Percentiles rank a stretch among this genome's conserved stretches.
Conservation (phyloP, 2,888 invertebrate genomes). For the Imbricaverruca yamaguchii region DNA sequence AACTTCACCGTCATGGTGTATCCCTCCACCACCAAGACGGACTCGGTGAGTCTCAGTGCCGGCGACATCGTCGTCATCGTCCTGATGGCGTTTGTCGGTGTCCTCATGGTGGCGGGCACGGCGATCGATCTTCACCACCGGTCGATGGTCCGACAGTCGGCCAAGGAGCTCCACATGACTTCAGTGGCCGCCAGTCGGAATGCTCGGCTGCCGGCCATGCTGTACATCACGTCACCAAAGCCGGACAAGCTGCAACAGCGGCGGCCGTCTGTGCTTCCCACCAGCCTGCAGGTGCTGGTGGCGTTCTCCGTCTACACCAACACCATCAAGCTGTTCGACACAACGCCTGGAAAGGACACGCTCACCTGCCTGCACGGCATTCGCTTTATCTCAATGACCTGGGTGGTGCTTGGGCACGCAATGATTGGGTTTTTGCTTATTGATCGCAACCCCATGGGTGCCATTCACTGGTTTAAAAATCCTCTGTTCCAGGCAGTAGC, state of each 20-base stretch:
- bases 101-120: not conserved
- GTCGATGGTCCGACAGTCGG: not conserved
- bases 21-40: not conserved
- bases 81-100: not conserved
- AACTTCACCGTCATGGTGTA: not conserved
- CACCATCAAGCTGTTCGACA: constrained; percentile 48
- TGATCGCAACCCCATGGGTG: not conserved
- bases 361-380: constrained; percentile 31
- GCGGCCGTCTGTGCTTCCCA: not conserved
- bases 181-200: not conserved
- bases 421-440: too few species aligned
- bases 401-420: constrained; percentile 33
- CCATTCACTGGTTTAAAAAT: not conserved
- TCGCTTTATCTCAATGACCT: constrained; percentile 32
- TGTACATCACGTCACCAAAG: not conserved
- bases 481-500: constrained; percentile 1
- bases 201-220: not conserved
- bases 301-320: constrained; percentile 62
- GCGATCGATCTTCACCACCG: not conserved
- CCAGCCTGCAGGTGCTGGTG: constrained; percentile 38
- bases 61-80: not conserved
- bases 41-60: not conserved
- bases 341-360: not conserved
- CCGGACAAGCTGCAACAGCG: not conserved
- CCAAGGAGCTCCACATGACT: not conserved